Evolutionary conservation across 2,113 vertebrate species (phyloP).

Genomic region (Rhegmatorhina hoffmannsi): DNA sequence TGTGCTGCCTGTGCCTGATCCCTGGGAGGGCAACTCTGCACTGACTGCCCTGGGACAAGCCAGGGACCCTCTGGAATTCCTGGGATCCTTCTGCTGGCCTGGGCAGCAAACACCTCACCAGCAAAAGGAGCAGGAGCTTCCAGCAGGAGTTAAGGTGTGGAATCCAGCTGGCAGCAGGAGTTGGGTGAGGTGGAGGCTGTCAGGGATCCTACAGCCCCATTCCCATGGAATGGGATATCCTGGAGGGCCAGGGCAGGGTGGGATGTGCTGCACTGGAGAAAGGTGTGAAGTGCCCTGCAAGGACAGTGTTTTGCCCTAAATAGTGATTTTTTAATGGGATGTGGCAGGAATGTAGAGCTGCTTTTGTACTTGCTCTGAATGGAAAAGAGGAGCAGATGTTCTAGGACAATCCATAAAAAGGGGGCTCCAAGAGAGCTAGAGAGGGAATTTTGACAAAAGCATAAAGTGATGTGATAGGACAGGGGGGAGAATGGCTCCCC

Average conservation of each 20-base stretch:
- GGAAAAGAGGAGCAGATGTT: not conserved
- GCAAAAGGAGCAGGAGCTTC: not conserved
- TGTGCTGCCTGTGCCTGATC: not conserved
- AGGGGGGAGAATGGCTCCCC: not conserved
- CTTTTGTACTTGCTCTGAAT: not conserved
- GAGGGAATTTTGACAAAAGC: not conserved
- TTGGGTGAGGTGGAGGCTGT: not conserved
- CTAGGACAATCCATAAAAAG: not conserved
- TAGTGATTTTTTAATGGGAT: not conserved
- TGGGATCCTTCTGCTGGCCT: not conserved
- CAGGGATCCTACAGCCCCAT: not conserved
- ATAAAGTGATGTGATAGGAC: not conserved
- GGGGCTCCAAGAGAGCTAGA: not conserved
- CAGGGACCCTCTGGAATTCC: not conserved
- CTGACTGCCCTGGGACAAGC: rapidly evolving
- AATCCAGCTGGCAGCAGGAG: not conserved
- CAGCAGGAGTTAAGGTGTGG: not conserved
- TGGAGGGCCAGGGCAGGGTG: not conserved
- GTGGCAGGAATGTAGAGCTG: not conserved
- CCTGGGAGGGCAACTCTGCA: not conserved
- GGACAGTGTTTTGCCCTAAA: not conserved
- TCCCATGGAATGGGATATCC: not conserved
- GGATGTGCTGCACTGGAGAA: not conserved
- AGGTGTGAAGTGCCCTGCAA: rapidly evolving
- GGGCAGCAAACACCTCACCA: not conserved